Conservation (phyloP, 2,797 vertebrate genomes). For the Margarornis squamiger region DNA sequence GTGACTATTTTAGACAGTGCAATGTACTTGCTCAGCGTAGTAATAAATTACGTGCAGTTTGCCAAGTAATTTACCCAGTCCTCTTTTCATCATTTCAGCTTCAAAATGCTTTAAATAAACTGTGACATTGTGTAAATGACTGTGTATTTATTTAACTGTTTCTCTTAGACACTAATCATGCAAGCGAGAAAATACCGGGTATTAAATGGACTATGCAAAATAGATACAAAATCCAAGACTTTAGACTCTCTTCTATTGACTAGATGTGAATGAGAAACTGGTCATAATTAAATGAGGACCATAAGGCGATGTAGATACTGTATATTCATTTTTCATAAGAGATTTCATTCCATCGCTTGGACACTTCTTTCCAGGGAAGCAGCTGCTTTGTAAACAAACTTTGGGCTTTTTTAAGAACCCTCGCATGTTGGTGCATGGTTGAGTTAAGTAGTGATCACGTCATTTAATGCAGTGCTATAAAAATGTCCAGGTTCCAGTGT, state of each 20-base stretch:
- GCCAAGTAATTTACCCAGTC: conserved; percentile 11
- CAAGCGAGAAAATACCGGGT: conserved; percentile 4
- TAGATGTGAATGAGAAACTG: conserved; percentile 8
- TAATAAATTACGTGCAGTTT: conserved; percentile 25
- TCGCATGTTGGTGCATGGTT: background rate
- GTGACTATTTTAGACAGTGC: background rate
- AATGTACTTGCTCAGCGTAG: conserved; percentile 25
- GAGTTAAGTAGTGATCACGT: background rate
- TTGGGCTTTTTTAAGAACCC: background rate
- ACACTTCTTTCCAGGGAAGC: background rate
- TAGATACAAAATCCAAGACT: conserved; percentile 6
- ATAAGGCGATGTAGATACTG: conserved; percentile 33
- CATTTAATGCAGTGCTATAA: background rate
- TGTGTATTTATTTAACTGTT: conserved; percentile 37
- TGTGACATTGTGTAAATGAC: conserved; percentile 31
- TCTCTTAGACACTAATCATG: conserved; percentile 1
- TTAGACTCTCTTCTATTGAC: background rate
- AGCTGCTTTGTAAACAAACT: background rate
- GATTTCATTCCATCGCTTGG: background rate
- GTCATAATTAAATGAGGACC: background rate
- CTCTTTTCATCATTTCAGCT: conserved; percentile 16
- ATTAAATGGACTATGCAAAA: conserved; percentile 48
- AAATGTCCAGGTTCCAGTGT: background rate
- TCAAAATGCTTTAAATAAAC: conserved; percentile 62
- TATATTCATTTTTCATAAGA: background rate